Conservation (phyloP, 2,113 vertebrate species). For the Murina feae region DNA sequence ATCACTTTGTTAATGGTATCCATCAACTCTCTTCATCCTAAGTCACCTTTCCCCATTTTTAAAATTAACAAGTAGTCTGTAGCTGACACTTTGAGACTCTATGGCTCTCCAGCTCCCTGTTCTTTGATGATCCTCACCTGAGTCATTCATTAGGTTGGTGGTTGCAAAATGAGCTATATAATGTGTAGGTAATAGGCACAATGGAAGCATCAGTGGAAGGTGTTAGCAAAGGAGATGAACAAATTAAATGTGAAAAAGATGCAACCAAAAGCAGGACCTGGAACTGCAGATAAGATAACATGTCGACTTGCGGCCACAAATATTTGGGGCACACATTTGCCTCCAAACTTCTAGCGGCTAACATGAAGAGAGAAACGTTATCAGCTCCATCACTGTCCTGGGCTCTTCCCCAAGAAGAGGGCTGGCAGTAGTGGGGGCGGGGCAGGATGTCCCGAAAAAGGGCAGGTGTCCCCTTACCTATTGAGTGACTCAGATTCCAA, state of each 20-base stretch:
- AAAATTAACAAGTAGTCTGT: not conserved
- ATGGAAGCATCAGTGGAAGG: not conserved
- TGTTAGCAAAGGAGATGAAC: not conserved
- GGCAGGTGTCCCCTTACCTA: not conserved
- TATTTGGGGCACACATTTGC: not conserved
- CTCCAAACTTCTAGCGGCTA: not conserved
- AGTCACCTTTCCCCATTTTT: not conserved
- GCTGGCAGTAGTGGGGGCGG: not conserved
- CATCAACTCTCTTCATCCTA: not conserved
- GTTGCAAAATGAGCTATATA: not conserved
- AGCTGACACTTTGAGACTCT: not conserved
- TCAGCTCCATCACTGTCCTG: not conserved
- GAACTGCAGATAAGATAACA: not conserved
- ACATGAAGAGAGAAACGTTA: not conserved
- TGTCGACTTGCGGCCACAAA: not conserved
- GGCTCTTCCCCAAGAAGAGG: not conserved
- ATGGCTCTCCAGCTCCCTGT: not conserved
- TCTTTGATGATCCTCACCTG: not conserved
- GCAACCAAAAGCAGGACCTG: not conserved
- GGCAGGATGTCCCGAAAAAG: not conserved
- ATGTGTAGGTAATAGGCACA: no score
- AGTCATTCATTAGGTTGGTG: not conserved
- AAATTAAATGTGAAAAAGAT: not conserved
- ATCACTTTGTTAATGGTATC: not conserved
- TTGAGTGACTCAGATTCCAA: not conserved